Evolutionary conservation across 2,113 vertebrate species (phyloP), one percentile per base, ranked within the genome.

Genomic region (Tinamus guttatus): DNA sequence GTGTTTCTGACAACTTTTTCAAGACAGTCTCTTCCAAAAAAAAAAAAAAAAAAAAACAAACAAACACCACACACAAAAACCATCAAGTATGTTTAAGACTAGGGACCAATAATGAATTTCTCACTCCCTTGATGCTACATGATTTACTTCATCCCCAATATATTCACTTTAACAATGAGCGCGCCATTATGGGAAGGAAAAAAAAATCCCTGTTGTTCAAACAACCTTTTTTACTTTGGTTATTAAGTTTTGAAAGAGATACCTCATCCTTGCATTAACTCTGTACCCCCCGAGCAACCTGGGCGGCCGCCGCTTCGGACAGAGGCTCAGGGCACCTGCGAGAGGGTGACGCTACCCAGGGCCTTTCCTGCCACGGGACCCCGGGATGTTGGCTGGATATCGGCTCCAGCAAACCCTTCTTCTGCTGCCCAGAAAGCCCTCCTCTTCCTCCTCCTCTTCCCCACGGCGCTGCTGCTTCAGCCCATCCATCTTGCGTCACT

Each of bases 1-100:
- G 95, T 98, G 96, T 97, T 98, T 93, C 95, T 97, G 97, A 98
- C 98, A 98, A 98, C 98, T 98, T 97, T 97, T 96, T 97, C 95
- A 97, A 98, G 89, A 78, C 74, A 70, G 49, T 73, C 59, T 93
- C 41, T 77, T 43, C 5, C 43, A 45, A 83, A 91, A 87, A 69
- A 77, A 71, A 70, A 82, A 24, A 49, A 54, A 43, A 91, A 43
- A 43, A 15, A 43, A 91, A 43, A 43, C 5, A 43, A 43, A 43
- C 5, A 43, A 17, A 43, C 5, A 43, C 43, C 14, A 43, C 43
- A 91, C 45, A 47, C 21, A 49, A 49, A 22, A 22, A 49, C 11
- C 11, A 49, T 91, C 93, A 96, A 81, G 65, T 63, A 63, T 63
- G 47, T 91, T 91, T 62, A 88, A 88, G 69, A 36, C 40, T 62